Base-by-base conservation (phyloP, 1,140 invertebrate species). In the Tachypleus tridentatus region DNA sequence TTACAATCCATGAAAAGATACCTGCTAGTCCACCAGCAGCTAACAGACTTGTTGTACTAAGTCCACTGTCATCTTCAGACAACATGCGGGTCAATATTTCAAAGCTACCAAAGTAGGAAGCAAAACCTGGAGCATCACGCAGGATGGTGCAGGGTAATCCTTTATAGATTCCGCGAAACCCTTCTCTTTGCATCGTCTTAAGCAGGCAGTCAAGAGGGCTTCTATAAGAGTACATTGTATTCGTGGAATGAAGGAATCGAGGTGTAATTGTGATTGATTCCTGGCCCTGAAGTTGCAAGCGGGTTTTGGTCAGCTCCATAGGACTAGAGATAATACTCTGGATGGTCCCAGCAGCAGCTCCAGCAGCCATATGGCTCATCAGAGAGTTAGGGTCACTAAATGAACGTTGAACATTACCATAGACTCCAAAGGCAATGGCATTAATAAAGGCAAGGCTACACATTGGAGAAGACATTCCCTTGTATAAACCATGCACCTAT, bases 371-470 rank as follows among this genome's bases (percentile, higher is more conserved):
- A 72, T 90, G 85, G 0, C 83, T 80, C 49, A 70, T 71, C 6
- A 91, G 72, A 1, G 84, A 72, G 7, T 77, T 72, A 5, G 74
- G 80, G 61, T 88, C 78, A 0, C 78, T 70, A n/a, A 87, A 70
- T 3, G 77, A 73, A 65, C 84, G 79, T 64, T 86, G 84, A 0
- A 86, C 82, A 66, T 88, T 85, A 47, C 89, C 90, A 72, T 96
- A 93, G 4, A 92, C 86, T 3, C 93, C 92, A 73, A 97, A 97
- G 3, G 94, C 85, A 51, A 96, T 85, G 3, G 93, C 91, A 75
- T 97, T 97, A 4, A 97, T 85, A 4, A 84, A 78, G 9, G 90
- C 86, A 5, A 96, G 85, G 6, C 91, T 90, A 10, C 84, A 85
- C 74, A 97, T 80, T 5, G 93, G 93, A 49, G 89, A 91, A 3